A percentile compares a stretch with the other conserved stretches of the same genome.
Conservation (phyloP, 2,113 vertebrate species). For the Meriones unguiculatus region DNA sequence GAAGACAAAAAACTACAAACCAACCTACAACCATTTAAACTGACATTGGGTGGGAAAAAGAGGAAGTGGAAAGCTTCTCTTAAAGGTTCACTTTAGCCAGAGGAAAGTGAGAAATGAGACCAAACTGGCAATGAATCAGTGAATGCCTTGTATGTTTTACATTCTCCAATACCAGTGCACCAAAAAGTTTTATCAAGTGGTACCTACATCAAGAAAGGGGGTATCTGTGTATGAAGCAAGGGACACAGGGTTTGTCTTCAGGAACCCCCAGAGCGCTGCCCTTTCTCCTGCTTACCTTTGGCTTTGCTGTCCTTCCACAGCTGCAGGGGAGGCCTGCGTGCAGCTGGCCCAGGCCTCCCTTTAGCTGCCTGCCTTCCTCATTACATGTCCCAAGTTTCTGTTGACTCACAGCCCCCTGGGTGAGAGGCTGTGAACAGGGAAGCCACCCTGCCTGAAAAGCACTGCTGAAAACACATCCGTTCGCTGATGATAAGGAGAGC, state of each 20-base stretch:
- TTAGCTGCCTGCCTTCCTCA: not conserved
- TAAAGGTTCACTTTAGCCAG: not conserved
- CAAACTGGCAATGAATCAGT: not conserved
- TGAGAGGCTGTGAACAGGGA: not conserved
- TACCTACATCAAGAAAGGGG: not conserved
- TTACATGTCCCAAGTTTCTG: not conserved
- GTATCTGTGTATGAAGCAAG: not conserved
- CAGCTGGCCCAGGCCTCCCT: not conserved
- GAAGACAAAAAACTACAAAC: not conserved
- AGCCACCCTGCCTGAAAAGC: not conserved
- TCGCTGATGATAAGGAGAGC: not conserved
- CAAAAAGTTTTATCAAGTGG: not conserved
- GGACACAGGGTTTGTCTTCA: not conserved
- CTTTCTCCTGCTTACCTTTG: not conserved
- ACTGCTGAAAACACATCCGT: not conserved
- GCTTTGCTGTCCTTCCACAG: constrained; percentile 22
- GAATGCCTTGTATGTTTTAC: not conserved
- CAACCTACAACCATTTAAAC: not conserved
- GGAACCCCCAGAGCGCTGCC: not conserved
- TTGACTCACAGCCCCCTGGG: not conserved
- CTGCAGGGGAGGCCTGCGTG: not conserved
- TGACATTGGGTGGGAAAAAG: not conserved
- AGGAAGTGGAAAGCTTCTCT: constrained; percentile 9
- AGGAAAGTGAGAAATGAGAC: not conserved
- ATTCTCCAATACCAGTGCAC: not conserved